Conservation (phyloP, 2,113 vertebrate species). For the Vulpes lagopus region DNA sequence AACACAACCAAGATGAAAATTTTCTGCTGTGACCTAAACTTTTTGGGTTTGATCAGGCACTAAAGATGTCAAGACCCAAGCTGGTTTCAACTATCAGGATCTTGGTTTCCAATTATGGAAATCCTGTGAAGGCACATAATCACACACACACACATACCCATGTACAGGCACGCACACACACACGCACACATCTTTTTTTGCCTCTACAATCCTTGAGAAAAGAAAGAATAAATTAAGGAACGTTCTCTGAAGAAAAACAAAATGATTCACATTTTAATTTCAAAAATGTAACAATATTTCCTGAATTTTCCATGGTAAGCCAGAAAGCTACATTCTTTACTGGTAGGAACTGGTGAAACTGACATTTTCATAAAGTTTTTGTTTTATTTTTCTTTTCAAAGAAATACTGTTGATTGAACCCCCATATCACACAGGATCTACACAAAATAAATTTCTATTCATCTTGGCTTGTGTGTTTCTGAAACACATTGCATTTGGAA, state of each 20-base stretch:
- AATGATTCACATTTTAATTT: background rate
- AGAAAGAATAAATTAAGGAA: background rate
- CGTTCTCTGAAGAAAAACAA: background rate
- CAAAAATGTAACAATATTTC: background rate
- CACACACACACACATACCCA: rapidly evolving
- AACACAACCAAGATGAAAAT: background rate
- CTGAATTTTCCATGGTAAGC: background rate
- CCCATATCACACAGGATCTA: background rate
- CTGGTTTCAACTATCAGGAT: background rate
- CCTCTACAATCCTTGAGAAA: background rate
- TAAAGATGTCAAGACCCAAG: background rate
- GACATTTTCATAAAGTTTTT: background rate
- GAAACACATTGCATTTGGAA: conserved; percentile 19
- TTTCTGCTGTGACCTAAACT: background rate
- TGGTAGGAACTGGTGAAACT: background rate
- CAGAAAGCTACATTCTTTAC: background rate
- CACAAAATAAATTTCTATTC: background rate
- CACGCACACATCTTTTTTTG: background rate
- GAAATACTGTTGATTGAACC: background rate
- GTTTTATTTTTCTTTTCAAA: background rate
- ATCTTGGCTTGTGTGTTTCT: background rate
- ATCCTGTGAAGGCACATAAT: background rate
- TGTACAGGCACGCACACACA: background rate
- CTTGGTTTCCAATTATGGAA: background rate
- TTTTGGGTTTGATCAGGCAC: background rate